Conservation (phyloP, 2,113 vertebrate species). For the Sialia sialis region DNA sequence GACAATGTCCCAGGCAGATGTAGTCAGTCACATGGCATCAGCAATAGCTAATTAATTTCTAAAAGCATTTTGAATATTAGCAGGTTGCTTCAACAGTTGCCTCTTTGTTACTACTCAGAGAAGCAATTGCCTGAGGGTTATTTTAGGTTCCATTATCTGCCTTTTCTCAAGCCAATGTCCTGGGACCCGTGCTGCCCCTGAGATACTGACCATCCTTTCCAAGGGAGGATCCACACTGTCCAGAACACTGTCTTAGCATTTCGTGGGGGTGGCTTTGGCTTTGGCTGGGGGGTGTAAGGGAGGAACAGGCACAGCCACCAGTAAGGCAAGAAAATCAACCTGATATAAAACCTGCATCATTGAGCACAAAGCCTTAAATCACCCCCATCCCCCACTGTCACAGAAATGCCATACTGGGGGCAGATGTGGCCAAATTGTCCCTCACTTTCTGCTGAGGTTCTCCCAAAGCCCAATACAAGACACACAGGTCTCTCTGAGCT, state of each 20-base stretch:
- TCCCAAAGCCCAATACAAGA: background rate
- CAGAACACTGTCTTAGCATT: background rate
- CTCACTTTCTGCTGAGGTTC: background rate
- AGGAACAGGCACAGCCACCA: background rate
- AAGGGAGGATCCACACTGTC: accelerated
- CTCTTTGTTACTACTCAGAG: background rate
- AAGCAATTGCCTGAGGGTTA: background rate
- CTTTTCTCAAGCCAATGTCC: background rate
- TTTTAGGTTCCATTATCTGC: background rate
- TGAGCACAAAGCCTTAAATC: background rate
- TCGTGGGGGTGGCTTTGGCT: background rate
- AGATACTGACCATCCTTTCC: background rate
- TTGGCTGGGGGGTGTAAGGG: background rate
- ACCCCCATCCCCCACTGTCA: too few species aligned
- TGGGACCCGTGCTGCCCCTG: background rate
- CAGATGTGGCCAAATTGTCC: background rate
- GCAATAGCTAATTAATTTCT: background rate
- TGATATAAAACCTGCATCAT: background rate
- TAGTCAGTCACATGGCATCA: background rate
- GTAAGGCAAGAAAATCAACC: background rate
- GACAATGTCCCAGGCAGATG: background rate
- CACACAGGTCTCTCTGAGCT: background rate
- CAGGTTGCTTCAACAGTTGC: background rate
- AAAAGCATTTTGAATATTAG: background rate
- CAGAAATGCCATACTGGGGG: background rate